Evolutionary conservation across 2,888 invertebrate genomes (phyloP), one percentile per base, ranked within the genome.

Genomic region (Oxyteleia sp.): DNA sequence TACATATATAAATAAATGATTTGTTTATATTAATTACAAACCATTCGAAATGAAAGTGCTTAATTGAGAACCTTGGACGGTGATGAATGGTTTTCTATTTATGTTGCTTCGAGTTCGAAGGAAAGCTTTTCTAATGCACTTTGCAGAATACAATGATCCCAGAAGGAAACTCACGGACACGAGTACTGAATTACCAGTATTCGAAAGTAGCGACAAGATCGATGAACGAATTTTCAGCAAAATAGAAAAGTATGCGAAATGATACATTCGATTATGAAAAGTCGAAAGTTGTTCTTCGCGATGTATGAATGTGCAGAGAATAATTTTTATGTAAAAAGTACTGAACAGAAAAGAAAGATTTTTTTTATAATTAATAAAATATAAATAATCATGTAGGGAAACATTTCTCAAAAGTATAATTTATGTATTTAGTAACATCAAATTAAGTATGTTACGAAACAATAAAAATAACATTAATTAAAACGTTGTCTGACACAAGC

Each of bases 151-250:
- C 81, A 72, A 81, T 69, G 68, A 71, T 80, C 71, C 57, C 61
- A 20, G 66, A 71, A 80, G 76, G 84, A 76, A 84, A 84, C 76
- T 84, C 72, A 84, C 87, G 89, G 89, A 91, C 92, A 91, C 89
- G 91, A 89, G 91, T 89, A 87, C 89, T 91, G 91, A 92, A 92
- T 92, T 92, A 92, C 90, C 90, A 91, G 91, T 90, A 91, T 88
- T 89, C 88, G 89, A 85, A 90, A 90, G 88, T 89, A 91, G 86
- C 87, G 86, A 75, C 86, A 88, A 92, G 92, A 92, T 92, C 92
- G 92, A 92, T 92, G 91, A 90, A 89, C 87, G 86, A 47, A 61
- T 63, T 35, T 80, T 80, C 43, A 29, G 23, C 11, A 8, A 49
- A 57, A 26, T 20, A 57, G 47, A 80, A 66, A 80, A 71, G 41